Conservation (phyloP, 1,140 invertebrate species). For the Trachymyrmex cornetzi region DNA sequence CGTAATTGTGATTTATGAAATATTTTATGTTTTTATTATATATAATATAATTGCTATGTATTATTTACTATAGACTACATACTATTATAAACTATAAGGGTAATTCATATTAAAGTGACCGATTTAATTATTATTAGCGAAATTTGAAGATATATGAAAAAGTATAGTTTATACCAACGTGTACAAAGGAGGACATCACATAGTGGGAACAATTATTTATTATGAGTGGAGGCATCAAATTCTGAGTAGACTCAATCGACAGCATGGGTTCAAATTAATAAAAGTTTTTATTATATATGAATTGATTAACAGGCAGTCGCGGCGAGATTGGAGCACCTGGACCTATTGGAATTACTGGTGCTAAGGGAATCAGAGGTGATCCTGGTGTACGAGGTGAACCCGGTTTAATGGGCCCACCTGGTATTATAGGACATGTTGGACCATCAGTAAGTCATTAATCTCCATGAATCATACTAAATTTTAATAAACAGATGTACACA, state of each 20-base stretch:
- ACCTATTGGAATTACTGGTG: slow-evolving; percentile 88
- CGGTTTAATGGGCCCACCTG: slow-evolving; percentile 88
- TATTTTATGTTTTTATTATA: neutral
- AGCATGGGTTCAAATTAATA: too few species aligned
- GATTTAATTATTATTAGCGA: too few species aligned
- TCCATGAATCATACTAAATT: slow-evolving; percentile 9
- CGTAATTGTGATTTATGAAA: neutral
- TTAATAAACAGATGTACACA: neutral
- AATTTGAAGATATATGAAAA: too few species aligned
- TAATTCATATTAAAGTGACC: too few species aligned
- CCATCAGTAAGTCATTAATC: slow-evolving; percentile 62
- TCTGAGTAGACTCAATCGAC: too few species aligned
- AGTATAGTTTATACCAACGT: too few species aligned
- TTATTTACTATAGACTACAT: neutral
- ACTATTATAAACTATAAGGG: too few species aligned
- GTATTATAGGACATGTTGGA: slow-evolving; percentile 74
- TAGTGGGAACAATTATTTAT: too few species aligned
- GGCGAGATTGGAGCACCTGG: slow-evolving; percentile 90
- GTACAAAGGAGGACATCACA: too few species aligned
- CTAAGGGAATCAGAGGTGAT: slow-evolving; percentile 92
- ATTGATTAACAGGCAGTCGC: slow-evolving; percentile 83
- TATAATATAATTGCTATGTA: too few species aligned
- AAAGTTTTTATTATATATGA: neutral
- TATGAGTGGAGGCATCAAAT: too few species aligned
- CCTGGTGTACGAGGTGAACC: slow-evolving; percentile 91